A percentile compares a stretch with the other conserved stretches of the same genome.
phyloP scores from a whole-genome alignment of 2,888 invertebrate genomes.

The Pristionchus mayeri region DNA sequence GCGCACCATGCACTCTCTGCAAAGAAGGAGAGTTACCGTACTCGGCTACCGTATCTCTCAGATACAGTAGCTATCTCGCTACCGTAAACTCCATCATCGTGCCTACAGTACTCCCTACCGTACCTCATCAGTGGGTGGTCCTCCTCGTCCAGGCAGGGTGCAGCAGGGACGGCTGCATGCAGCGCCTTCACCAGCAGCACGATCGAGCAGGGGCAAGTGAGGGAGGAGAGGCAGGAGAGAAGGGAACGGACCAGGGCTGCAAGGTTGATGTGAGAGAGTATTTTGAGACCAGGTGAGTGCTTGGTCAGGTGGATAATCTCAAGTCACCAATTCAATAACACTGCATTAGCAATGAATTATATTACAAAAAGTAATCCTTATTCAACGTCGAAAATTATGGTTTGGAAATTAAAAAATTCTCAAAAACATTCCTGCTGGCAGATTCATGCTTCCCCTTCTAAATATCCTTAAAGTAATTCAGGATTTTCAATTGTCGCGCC shows the following conservation, averaged over 20 bases:
- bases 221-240: slow-evolving; percentile 28
- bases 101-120: neutral
- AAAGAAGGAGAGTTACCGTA: neutral
- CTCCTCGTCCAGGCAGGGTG: neutral
- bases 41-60: neutral
- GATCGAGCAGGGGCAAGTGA: slow-evolving; percentile 20
- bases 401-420: neutral
- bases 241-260: slow-evolving; percentile 13
- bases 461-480: too few relatives aligned
- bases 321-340: too few relatives aligned
- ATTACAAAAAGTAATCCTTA: too few relatives aligned
- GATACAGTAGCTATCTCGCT: neutral
- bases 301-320: too few relatives aligned
- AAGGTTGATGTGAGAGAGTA: neutral
- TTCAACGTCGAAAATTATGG: neutral
- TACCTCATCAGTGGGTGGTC: slow-evolving; percentile 34
- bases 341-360: too few relatives aligned
- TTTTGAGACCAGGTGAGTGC: too few relatives aligned
- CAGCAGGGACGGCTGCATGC: neutral
- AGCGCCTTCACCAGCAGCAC: slow-evolving; percentile 14
- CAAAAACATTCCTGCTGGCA: neutral
- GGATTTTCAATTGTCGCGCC: too few relatives aligned
- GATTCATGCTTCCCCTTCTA: neutral
- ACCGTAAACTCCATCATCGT: neutral
- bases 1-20: slow-evolving; percentile 36